Conservation (phyloP, 1,140 invertebrate genomes). For the Harpegnathos saltator region DNA sequence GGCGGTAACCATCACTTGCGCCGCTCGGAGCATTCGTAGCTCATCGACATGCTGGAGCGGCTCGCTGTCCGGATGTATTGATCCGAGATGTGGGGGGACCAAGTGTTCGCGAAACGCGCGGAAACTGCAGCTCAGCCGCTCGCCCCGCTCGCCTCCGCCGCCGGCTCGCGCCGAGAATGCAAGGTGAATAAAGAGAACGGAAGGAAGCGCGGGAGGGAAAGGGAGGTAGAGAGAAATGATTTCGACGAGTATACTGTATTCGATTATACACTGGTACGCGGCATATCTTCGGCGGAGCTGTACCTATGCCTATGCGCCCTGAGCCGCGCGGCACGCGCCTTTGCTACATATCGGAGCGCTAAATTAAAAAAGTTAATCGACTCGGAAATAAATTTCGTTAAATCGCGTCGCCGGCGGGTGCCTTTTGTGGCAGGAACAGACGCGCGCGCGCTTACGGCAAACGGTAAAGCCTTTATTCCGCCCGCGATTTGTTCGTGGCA, state of each 20-base stretch:
- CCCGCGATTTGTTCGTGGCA: conserved; percentile 48
- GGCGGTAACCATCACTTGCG: conserved; percentile 34
- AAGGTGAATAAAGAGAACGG: conserved; percentile 30
- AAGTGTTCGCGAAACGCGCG: background rate
- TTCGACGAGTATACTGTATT: no score
- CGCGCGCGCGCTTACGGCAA: background rate
- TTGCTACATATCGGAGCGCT: conserved; percentile 6
- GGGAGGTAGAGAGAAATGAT: no score
- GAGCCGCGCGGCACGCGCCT: background rate
- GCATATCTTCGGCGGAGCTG: no score
- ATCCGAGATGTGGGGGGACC: conserved; percentile 24
- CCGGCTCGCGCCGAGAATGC: background rate
- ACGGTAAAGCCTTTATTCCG: conserved; percentile 41
- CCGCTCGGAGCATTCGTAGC: conserved; percentile 42
- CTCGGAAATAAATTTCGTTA: conserved; percentile 43
- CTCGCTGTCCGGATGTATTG: conserved; percentile 39
- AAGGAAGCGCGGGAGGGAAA: no score
- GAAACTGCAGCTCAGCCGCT: background rate
- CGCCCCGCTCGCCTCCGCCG: background rate
- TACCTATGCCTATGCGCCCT: no score
- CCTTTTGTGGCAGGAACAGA: conserved; percentile 53
- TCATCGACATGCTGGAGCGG: conserved; percentile 48
- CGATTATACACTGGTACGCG: no score
- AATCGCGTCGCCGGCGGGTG: conserved; percentile 14
- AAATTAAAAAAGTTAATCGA: conserved; percentile 59